Evolutionary conservation across 2,888 invertebrate species (phyloP).

Genomic region (Stenoptilia bipunctidactyla): DNA sequence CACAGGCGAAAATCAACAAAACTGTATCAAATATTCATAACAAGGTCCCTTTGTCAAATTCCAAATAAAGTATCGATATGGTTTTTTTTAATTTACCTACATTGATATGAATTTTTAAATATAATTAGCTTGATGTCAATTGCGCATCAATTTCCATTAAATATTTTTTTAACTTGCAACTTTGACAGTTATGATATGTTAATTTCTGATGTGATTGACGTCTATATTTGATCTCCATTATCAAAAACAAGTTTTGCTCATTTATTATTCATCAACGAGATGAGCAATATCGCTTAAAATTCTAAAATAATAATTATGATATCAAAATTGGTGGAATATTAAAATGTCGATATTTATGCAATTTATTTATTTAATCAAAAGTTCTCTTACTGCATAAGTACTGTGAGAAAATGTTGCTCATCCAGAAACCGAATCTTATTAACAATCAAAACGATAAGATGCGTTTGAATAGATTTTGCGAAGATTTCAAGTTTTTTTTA

Average conservation of each 20-base stretch:
- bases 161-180: no score
- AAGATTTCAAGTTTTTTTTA: constrained; percentile 38
- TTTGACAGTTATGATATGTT: constrained; percentile 19
- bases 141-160: constrained; percentile 34
- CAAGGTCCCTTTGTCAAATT: constrained; percentile 34
- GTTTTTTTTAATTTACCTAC: constrained; percentile 26
- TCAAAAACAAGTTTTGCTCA: constrained; percentile 40
- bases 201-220: constrained; percentile 43
- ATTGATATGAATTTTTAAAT: constrained; percentile 30
- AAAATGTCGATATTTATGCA: constrained; percentile 1
- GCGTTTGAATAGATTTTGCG: constrained; percentile 47
- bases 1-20: constrained; percentile 47
- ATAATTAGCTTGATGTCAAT: constrained; percentile 44
- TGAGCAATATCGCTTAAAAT: constrained; percentile 15
- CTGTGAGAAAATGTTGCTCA: constrained; percentile 46
- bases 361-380: neutral
- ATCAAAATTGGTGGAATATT: constrained; percentile 14
- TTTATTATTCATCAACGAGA: constrained; percentile 32
- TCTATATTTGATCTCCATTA: constrained; percentile 24
- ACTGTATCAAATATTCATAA: constrained; percentile 50
- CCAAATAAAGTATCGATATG: constrained; percentile 27
- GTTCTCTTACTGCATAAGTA: constrained; percentile 21
- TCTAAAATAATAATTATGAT: neutral
- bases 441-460: constrained; percentile 37
- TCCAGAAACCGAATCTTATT: constrained; percentile 35